Evolutionary conservation across 2,888 invertebrate genomes (phyloP).

Genomic region (Plagiodera versicolora): DNA sequence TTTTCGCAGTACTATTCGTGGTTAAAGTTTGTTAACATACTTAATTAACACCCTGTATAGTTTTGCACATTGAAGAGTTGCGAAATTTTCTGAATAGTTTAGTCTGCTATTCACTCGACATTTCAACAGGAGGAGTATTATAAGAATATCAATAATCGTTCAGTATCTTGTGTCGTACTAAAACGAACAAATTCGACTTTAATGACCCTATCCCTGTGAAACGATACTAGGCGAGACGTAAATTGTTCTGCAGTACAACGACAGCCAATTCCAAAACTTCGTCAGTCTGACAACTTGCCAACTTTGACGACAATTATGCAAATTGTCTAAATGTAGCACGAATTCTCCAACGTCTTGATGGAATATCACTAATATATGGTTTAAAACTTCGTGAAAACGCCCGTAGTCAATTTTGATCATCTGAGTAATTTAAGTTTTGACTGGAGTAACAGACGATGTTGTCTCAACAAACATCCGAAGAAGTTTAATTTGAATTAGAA

Average conservation of each 20-base stretch:
- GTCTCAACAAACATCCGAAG: no score
- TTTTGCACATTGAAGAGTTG: no score
- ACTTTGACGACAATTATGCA: slow-evolving; percentile 26
- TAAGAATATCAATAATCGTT: no score
- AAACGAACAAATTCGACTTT: background rate
- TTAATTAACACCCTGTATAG: no score
- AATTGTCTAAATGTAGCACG: slow-evolving; percentile 28
- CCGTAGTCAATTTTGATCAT: background rate
- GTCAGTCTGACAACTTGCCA: slow-evolving; percentile 13
- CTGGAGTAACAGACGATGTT: no score
- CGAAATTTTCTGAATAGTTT: no score
- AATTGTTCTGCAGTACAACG: background rate
- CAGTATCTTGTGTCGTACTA: background rate
- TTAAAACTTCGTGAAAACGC: background rate
- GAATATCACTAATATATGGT: background rate
- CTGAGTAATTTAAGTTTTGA: background rate
- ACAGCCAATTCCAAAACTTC: background rate
- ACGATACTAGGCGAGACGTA: background rate
- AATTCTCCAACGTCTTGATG: slow-evolving; percentile 17
- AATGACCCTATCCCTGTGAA: background rate
- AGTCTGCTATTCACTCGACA: no score
- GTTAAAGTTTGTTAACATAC: no score
- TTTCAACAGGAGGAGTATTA: no score
- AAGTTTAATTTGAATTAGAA: no score
- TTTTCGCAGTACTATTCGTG: no score